Conservation (phyloP, 2,888 invertebrate species). For the Branchellion lobata region DNA sequence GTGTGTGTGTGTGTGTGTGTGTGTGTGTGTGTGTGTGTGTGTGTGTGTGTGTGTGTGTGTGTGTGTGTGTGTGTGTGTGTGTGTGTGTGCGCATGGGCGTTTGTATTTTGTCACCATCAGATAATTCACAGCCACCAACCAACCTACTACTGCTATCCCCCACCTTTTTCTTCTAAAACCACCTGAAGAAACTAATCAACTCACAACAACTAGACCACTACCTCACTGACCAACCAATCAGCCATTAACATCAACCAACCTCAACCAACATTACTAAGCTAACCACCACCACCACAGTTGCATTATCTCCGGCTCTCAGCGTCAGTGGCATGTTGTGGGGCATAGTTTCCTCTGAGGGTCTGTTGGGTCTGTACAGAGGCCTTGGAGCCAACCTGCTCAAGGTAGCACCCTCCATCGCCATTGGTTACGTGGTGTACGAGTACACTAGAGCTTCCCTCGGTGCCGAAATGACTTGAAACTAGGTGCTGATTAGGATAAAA, state of each 20-base stretch:
- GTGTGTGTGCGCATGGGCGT: neutral
- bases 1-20: neutral
- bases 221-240: too few species aligned
- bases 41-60: neutral
- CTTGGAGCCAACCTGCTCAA: conserved; percentile 31
- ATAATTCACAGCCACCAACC: neutral
- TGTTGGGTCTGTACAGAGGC: conserved; percentile 33
- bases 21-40: neutral
- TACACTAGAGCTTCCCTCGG: conserved; percentile 18
- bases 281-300: too few species aligned
- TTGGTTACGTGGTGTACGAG: conserved; percentile 36
- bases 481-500: too few species aligned
- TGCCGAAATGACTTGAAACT: conserved; percentile 12
- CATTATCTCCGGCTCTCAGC: neutral
- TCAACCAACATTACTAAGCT: too few species aligned
- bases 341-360: conserved; percentile 14
- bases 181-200: too few species aligned
- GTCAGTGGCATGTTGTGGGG: conserved; percentile 13
- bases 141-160: neutral
- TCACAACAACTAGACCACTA: too few species aligned
- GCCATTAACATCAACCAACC: too few species aligned
- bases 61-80: neutral
- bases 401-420: conserved; percentile 28
- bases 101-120: neutral
- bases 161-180: too few species aligned